Evolutionary conservation across 2,113 vertebrate species (phyloP).

Genomic region (Sisor rabdophorus): DNA sequence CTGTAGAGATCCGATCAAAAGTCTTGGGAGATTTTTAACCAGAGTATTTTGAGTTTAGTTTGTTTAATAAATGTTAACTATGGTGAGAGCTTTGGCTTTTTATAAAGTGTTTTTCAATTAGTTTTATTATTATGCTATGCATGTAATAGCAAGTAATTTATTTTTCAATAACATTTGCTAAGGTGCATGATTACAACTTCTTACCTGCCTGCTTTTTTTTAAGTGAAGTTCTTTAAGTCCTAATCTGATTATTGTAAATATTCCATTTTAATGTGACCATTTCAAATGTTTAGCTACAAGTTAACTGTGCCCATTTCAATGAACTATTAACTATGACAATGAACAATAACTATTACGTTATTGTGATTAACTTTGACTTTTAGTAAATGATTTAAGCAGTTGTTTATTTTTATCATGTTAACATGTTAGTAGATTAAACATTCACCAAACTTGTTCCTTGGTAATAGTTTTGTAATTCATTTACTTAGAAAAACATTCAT

Average conservation of each 20-base stretch:
- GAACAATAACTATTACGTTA: too few relatives aligned
- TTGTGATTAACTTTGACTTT: too few relatives aligned
- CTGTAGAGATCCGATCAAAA: neutral
- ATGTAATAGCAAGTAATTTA: too few relatives aligned
- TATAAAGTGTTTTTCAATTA: neutral
- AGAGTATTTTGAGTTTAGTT: neutral
- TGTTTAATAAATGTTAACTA: neutral
- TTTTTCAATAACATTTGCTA: too few relatives aligned
- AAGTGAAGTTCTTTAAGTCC: neutral
- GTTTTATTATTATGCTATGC: neutral
- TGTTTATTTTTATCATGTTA: too few relatives aligned
- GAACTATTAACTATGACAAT: too few relatives aligned
- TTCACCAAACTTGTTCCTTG: neutral
- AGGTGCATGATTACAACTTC: neutral
- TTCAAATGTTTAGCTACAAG: neutral
- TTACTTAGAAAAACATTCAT: neutral
- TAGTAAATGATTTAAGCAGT: too few relatives aligned
- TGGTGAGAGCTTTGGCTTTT: neutral
- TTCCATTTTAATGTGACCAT: neutral
- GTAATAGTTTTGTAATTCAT: neutral
- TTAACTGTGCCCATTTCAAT: too few relatives aligned
- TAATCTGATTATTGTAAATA: neutral
- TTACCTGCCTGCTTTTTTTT: neutral
- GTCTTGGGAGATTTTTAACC: neutral
- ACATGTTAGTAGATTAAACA: neutral